Conservation (phyloP, 2,888 invertebrate genomes). For the Dasypolia templi region DNA sequence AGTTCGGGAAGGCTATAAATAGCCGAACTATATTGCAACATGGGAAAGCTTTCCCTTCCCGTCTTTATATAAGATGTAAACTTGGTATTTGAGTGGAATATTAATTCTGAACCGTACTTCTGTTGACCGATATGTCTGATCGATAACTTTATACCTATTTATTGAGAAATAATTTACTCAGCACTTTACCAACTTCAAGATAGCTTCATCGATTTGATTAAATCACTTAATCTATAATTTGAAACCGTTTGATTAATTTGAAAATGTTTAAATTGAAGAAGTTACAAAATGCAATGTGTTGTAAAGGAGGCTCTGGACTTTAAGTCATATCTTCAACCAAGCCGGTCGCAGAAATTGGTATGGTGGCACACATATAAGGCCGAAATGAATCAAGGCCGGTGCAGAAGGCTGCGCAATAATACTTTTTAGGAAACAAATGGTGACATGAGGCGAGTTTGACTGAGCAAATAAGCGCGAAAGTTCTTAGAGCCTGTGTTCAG, state of each 20-base stretch:
- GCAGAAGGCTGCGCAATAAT: too few relatives aligned
- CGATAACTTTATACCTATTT: background rate
- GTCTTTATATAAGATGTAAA: constrained; percentile 40
- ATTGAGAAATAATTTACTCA: background rate
- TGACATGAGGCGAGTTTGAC: too few relatives aligned
- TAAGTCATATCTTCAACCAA: too few relatives aligned
- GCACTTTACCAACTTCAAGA: background rate
- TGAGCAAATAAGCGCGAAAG: too few relatives aligned
- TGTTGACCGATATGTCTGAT: constrained; percentile 2
- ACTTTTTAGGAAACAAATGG: too few relatives aligned
- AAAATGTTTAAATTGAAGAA: constrained; percentile 2
- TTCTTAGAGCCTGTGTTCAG: too few relatives aligned
- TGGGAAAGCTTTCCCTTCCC: constrained; percentile 45
- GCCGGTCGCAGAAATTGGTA: too few relatives aligned
- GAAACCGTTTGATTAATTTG: background rate
- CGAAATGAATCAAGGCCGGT: too few relatives aligned
- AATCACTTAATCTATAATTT: background rate
- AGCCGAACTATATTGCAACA: constrained; percentile 39
- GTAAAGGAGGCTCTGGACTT: too few relatives aligned
- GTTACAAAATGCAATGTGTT: too few relatives aligned
- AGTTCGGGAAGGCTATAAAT: constrained; percentile 39
- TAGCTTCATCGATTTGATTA: background rate
- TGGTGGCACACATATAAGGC: too few relatives aligned
- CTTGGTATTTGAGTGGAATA: constrained; percentile 36
- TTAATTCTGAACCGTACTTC: constrained; percentile 29